Evolutionary conservation across 2,888 invertebrate species (phyloP).

Genomic region (Ochropleura plecta): DNA sequence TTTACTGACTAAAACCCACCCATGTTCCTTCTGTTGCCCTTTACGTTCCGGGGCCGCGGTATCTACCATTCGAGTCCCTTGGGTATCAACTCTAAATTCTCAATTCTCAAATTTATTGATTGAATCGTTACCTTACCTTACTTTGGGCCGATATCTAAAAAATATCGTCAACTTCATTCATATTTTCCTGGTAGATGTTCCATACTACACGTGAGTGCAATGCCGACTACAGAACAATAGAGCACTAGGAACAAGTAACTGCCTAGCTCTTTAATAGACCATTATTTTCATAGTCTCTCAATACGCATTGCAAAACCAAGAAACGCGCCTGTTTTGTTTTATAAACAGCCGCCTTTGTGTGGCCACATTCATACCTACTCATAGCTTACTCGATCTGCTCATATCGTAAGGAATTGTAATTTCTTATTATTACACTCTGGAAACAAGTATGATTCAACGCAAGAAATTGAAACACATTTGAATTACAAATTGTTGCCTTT

Average conservation of each 20-base stretch:
- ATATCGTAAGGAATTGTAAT: conserved; percentile 72
- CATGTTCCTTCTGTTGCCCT: no score
- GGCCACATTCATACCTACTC: conserved; percentile 75
- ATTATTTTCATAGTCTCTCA: conserved; percentile 81
- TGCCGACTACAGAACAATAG: conserved; percentile 63
- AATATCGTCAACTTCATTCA: conserved; percentile 23
- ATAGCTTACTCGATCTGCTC: conserved; percentile 75
- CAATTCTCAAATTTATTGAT: conserved; percentile 6
- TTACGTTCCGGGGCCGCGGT: no score
- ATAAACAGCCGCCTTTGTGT: conserved; percentile 87
- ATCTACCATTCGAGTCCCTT: conserved; percentile 4
- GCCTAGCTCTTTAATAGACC: conserved; percentile 75
- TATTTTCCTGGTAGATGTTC: conserved; percentile 61
- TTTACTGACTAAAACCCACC: no score
- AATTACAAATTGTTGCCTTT: conserved; percentile 67
- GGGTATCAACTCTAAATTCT: conserved; percentile 25
- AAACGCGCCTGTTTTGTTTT: conserved; percentile 83
- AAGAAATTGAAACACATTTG: conserved; percentile 69
- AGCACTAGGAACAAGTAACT: conserved; percentile 67
- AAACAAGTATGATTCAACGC: conserved; percentile 66
- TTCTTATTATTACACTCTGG: conserved; percentile 68
- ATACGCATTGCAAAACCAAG: conserved; percentile 78
- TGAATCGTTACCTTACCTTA: neutral
- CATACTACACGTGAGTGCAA: conserved; percentile 59
- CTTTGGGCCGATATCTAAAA: conserved; percentile 38